Evolutionary conservation across 2,888 invertebrate species (phyloP), one percentile per base, ranked within the genome.

Genomic region (Pristionchus mayeri): DNA sequence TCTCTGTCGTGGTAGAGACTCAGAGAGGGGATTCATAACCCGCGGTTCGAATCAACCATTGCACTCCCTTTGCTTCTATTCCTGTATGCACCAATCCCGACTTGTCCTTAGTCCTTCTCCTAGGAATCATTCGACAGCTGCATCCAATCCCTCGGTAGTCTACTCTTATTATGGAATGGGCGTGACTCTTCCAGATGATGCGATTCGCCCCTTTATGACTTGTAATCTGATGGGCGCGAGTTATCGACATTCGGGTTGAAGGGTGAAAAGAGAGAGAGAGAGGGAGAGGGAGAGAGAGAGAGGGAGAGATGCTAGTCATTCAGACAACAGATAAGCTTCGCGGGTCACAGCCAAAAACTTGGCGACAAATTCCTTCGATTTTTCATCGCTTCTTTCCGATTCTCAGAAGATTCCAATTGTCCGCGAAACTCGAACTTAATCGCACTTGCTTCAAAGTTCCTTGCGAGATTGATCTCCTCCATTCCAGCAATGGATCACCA

Each of bases 401-500:
- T 60, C 44, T 44, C 6, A 44, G 6, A 9, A 6, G 44, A 60
- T 37, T 67, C 37, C 18, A 34, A n/a, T n/a, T 54, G 4, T 54
- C 21, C 54, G 21, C 11, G 4, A 16, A n/a, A 13, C n/a, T 54
- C 54, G 7, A 4, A 54, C 21, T 54, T 21, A 21, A 3, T 54
- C 54, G 21, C 48, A 48, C n/a, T 44, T 18, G 54, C 21, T 13
- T 54, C 54, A 54, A 16, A n/a, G n/a, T n/a, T 54, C 13, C n/a
- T 54, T 54, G 7, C 21, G 54, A 54, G n/a, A 54, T n/a, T 54
- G 21, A 54, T 54, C n/a, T 7, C 7, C 21, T 54, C 21, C n/a
- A 34, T 67, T 67, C 27, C 67, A 67, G 37, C n/a, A 11, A 79
- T 79, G 79, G 79, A 79, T 34, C 79, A 79, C 37, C 79, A 79